These are phyloP conservation scores for Ramazzottius varieornatus DNA, from an alignment of 2,888 invertebrate genomes.

Conservation along the genomic window DNA sequence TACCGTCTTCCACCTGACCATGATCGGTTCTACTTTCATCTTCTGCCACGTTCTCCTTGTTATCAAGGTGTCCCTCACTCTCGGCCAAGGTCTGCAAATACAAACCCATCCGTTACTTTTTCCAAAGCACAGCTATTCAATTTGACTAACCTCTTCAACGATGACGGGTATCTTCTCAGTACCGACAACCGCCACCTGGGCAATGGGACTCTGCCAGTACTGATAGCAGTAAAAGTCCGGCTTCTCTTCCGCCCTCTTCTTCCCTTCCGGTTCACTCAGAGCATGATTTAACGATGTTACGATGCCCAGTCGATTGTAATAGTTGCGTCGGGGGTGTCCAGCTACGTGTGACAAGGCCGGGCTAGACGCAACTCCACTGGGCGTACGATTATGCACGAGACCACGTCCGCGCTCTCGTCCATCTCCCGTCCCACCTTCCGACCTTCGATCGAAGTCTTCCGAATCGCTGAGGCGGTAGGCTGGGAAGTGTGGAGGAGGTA, in stretches of 20 bases:
- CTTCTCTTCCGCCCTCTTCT: neutral
- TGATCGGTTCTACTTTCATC: too few relatives aligned
- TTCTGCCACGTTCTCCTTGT: too few relatives aligned
- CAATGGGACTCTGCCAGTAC: neutral
- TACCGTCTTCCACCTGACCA: too few relatives aligned
- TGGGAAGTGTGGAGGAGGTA: neutral
- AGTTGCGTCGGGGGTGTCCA: neutral
- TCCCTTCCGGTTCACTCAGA: neutral
- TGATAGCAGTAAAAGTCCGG: neutral
- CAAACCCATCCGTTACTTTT: too few relatives aligned
- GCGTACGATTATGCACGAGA: neutral
- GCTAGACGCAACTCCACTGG: neutral
- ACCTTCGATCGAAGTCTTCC: neutral
- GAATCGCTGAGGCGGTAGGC: neutral
- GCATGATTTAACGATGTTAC: neutral
- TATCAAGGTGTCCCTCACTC: too few relatives aligned
- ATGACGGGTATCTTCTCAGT: neutral
- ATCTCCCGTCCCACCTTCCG: neutral
- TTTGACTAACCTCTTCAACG: too few relatives aligned
- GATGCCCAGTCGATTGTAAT: slow-evolving; percentile 1
- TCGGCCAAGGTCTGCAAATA: too few relatives aligned
- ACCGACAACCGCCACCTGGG: neutral
- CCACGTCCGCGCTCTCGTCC: neutral
- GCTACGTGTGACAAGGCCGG: neutral
- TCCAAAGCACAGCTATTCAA: too few relatives aligned